phyloP scores from a whole-genome alignment of 92 coral and sea anemone species.

The Bergia puertoricense region DNA sequence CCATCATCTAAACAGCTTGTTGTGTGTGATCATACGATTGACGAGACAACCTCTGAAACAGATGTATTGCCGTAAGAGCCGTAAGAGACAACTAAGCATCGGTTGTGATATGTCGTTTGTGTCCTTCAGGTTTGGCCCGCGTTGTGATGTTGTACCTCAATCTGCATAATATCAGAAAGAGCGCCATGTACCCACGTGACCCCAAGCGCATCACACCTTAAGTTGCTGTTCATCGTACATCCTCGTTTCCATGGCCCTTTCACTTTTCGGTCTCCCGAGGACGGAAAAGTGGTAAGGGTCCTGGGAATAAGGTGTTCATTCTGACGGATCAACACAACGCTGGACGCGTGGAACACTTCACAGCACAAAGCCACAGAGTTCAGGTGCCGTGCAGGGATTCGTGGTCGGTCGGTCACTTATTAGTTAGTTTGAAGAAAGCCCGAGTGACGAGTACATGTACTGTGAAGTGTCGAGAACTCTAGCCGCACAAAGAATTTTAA shows the following conservation, averaged over 20 bases:
- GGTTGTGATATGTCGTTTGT: not conserved
- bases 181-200: slow-evolving; percentile 99
- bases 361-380: not conserved
- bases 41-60: no score
- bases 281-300: not conserved
- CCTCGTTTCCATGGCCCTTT: slow-evolving; percentile 9
- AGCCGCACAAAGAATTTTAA: not conserved
- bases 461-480: not conserved
- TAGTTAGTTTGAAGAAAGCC: not conserved
- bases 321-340: not conserved
- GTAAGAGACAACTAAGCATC: not conserved
- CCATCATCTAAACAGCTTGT: no score
- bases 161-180: slow-evolving; percentile 89
- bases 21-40: no score
- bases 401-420: not conserved
- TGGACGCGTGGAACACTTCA: not conserved
- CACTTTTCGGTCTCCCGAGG: not conserved
- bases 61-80: no score
- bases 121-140: slow-evolving; percentile 87
- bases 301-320: not conserved
- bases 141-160: slow-evolving; percentile 97
- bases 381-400: not conserved
- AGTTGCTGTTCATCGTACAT: not conserved
- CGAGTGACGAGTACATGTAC: not conserved
- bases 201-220: slow-evolving; percentile 98